Percentiles rank a stretch among this genome's conserved stretches.
phyloP scores from a whole-genome alignment of 2,113 vertebrate genomes.

The Propithecus coquereli region DNA sequence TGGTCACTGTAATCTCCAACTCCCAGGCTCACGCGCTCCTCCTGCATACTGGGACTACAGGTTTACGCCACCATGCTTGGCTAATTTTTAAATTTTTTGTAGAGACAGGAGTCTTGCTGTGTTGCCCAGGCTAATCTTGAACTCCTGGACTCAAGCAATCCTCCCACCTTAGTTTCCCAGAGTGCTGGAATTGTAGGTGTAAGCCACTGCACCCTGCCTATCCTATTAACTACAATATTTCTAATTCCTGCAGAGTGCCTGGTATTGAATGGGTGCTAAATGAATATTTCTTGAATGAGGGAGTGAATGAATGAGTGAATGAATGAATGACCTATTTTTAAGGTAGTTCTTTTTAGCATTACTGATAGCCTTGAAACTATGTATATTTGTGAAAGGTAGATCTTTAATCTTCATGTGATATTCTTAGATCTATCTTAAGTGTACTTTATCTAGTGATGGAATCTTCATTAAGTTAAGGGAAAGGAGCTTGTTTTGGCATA shows the following conservation, averaged over 20 bases:
- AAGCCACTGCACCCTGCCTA: neutral
- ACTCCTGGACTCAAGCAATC: neutral
- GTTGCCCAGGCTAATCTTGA: neutral
- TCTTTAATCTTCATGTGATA: neutral
- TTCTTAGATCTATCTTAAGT: neutral
- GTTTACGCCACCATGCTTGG: too few relatives aligned
- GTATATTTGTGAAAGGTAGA: neutral
- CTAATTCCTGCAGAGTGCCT: conserved; percentile 1
- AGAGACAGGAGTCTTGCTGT: neutral
- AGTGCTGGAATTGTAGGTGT: neutral
- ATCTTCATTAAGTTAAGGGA: neutral
- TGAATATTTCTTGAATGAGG: conserved; percentile 3
- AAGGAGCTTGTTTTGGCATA: neutral
- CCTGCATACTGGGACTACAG: too few relatives aligned
- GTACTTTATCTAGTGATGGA: conserved; percentile 4
- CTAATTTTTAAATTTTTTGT: too few relatives aligned
- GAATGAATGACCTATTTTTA: neutral
- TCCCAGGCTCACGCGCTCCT: too few relatives aligned
- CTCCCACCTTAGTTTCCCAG: neutral
- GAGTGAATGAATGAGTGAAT: neutral
- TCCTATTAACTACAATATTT: neutral
- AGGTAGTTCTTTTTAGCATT: neutral
- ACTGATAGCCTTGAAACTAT: neutral
- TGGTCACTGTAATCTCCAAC: too few relatives aligned
- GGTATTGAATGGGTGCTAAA: neutral